Base-by-base conservation (phyloP, 30 jellyfish, hydroid and myxozoan species). In the Turritopsis dohrnii region DNA sequence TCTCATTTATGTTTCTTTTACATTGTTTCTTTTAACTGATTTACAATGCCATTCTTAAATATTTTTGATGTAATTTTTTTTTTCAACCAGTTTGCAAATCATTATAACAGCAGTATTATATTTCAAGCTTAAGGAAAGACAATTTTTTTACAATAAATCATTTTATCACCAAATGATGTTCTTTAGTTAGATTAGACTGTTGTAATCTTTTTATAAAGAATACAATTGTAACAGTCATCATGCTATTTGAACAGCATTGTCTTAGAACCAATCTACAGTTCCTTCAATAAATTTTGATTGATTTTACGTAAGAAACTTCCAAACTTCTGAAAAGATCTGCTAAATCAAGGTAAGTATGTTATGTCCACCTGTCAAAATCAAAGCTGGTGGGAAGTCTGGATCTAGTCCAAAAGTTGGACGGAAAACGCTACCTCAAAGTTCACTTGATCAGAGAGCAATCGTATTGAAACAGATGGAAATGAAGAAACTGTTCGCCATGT, bases 341-440 rank as follows among this genome's bases (percentile, higher is more conserved):
- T 19, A 69, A 9, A 21, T 7, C 77, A n/a, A 9, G 16, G 17
- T 69, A n/a, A 69, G 9, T 27, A 69, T 69, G 8, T 69, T n/a
- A 23, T n/a, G 77, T 19, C 76, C 77, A 69, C 31, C 30, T 19
- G 77, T 69, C 28, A 69, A 69, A 69, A 69, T 69, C 9, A 69
- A 69, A 69, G 77, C 77, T 69, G 77, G 77, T 69, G 77, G 77
- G 19, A 69, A 69, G 13, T 41, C 60, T 41, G 60, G 60, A 3
- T 41, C 60, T 13, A 41, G 60, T 13, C 60, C 60, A 41, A 41
- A 41, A 13, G 9, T 13, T 41, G 60, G 60, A 41, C 5, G 60
- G 60, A 41, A 41, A 41, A 41, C 60, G 13, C 60, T 41, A 3
- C 9, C 13, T 41, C 60, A 41, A 41, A 41, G 13, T 13, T 5